Evolutionary conservation across 2,797 vertebrate species (phyloP), one percentile per base, ranked within the genome.

Genomic region (Esox masquinongy): DNA sequence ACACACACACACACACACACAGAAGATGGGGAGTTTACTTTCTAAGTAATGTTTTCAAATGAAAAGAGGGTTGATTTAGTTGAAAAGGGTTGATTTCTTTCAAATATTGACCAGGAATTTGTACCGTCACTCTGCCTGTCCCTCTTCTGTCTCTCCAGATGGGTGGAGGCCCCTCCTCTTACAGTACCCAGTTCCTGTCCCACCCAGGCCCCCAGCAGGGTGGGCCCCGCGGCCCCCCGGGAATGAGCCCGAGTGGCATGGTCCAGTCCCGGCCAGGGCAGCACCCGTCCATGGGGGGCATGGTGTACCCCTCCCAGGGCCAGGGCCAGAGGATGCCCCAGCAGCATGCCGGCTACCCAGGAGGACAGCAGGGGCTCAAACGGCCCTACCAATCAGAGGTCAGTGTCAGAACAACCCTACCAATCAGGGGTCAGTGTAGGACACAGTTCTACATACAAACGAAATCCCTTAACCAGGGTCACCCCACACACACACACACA

Each of bases 101-200:
- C 29, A 31, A 31, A 31, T 31, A 31, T 3, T 31, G 29, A 31
- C 29, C 29, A 1, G 29, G 29, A 31, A 1, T 31, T 19, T 63
- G n/a, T 22, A 24, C 12, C 24, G n/a, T 31, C 29, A 12, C 12
- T 63, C 16, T 8, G 34, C 7, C 9, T 47, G 43, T 22, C 24
- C 47, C 9, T 70, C 7, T 22, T 16, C 24, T 84, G 73, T 81
- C 77, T 82, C 68, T 76, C 34, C 84, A 99, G 97, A 95, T 99
- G 93, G 94, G 96, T n/a, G 89, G 96, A 0, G 94, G 53, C n/a
- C 53, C 95, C 51, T 95, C 97, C 87, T 92, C 97, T 56, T 99
- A 96, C 84, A 93, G 90, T 90, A 95, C 92, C 85, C 97, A 98
- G 89, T 98, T 97, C 90, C 86, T 98, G 86, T 95, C 95, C 70